phyloP scores from a whole-genome alignment of 2,797 vertebrate genomes.

The Brotogeris chrysoptera region DNA sequence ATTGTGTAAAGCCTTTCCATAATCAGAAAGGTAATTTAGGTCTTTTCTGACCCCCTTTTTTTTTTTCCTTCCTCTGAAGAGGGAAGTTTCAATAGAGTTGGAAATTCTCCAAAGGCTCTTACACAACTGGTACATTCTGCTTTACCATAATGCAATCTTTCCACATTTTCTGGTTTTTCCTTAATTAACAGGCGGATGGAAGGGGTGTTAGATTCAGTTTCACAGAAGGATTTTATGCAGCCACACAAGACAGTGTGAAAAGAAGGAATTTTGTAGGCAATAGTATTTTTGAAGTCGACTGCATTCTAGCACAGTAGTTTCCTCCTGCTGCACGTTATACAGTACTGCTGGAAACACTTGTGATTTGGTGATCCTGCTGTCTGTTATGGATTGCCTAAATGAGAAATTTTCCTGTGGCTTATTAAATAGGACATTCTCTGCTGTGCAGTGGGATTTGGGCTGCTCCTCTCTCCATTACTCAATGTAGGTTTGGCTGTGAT shows the following conservation, averaged over 20 bases:
- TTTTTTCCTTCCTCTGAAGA: not conserved
- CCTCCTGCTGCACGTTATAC: not conserved
- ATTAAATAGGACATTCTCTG: not conserved
- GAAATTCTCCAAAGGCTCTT: constrained; percentile 44
- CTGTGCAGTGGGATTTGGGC: not conserved
- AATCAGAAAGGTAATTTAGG: constrained; percentile 52
- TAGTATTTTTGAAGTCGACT: not conserved
- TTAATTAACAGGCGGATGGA: constrained; percentile 32
- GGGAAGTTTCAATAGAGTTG: constrained; percentile 35
- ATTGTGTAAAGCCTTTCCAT: constrained; percentile 47
- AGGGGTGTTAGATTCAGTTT: constrained; percentile 52
- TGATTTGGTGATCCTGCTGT: not conserved
- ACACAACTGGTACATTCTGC: not conserved
- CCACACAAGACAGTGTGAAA: not conserved
- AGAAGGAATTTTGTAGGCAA: constrained; percentile 10
- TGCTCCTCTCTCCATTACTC: not conserved
- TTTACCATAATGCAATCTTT: constrained; percentile 30
- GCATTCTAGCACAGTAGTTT: not conserved
- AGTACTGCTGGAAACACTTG: not conserved
- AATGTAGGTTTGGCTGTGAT: not conserved
- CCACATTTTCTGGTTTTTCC: constrained; percentile 28
- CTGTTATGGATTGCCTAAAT: not conserved
- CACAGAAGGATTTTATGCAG: constrained; percentile 53
- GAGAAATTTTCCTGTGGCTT: not conserved
- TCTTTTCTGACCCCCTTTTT: constrained; percentile 2